Base-by-base conservation (phyloP, 2,888 invertebrate species). In the Prostheceraeus crozeri region DNA sequence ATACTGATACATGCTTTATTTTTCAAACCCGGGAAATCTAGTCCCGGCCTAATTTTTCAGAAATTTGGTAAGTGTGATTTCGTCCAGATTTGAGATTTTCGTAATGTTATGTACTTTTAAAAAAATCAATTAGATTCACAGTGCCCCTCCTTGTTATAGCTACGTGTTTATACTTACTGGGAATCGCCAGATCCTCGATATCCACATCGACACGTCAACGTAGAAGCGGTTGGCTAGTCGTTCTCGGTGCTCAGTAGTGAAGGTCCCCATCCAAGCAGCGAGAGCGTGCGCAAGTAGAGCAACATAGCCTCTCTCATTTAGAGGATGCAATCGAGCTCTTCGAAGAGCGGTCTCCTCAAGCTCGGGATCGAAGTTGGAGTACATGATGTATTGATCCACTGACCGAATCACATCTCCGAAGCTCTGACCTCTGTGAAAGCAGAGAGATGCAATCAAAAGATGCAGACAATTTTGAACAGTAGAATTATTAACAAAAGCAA, bases 201-300 rank as follows among this genome's bases (percentile, higher is more conserved):
- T 80, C 90, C 90, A 90, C 66, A 86, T 79, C 2, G 87, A 86
- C 0, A 87, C 86, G 71, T 90, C 90, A 28, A 84, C 84, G 0
- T 86, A 84, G 66, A 91, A 83, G 68, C 86, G 84, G 35, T 84
- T 83, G 36, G 87, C 85, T 19, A 91, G 80, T 68, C 85, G 83
- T 59, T 86, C 83, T 57, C 89, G 81, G 74, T 87, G 85, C 65
- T 81, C 80, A 40, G 85, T 80, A 64, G 88, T 87, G 64, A 91
- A 75, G 56, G 86, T 84, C n/a, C 86, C 84, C 64, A 88, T 83
- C 71, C 87, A 85, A 1, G 90, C 89, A 2, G 86, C 84, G 66
- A 91, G 82, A 71, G 87, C 86, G 74, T 90, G 89, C n/a, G 88
- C 84, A 21, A 88, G 81, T 57, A 89, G 82, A 8, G 87, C 83